Evolutionary conservation across 2,113 vertebrate genomes (phyloP).

Genomic region (Lynx canadensis): DNA sequence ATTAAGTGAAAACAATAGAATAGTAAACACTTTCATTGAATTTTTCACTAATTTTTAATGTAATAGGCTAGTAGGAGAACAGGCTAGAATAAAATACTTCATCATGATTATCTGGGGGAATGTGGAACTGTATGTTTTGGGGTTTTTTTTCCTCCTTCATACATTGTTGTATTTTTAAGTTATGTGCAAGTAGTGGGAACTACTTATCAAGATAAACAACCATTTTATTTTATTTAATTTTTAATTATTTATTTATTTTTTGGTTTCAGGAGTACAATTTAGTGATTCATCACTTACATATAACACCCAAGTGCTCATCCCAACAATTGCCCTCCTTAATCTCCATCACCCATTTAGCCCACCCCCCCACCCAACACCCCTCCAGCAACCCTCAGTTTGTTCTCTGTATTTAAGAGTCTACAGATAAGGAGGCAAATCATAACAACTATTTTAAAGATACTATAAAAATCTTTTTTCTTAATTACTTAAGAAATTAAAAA

Average conservation of each 20-base stretch:
- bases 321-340: no score
- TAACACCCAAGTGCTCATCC: no score
- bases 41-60: neutral
- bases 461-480: neutral
- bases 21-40: conserved; percentile 14
- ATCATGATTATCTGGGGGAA: neutral
- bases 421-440: no score
- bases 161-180: neutral
- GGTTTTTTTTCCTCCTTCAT: neutral
- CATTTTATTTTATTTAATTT: neutral
- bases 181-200: neutral
- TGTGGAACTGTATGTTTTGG: neutral
- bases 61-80: neutral
- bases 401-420: no score
- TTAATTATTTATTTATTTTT: no score
- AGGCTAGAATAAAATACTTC: neutral
- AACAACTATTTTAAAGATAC: neutral
- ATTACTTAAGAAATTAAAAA: neutral
- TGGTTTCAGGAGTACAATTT: no score
- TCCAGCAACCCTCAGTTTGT: no score
- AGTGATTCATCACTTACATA: no score
- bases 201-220: conserved; percentile 17
- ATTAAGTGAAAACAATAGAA: conserved; percentile 21
- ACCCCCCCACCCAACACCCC: no score
- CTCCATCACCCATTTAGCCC: no score